Percentiles rank a stretch among this genome's conserved stretches.
Conservation (phyloP, 2,888 invertebrate species). For the Deilephila porcellus region DNA sequence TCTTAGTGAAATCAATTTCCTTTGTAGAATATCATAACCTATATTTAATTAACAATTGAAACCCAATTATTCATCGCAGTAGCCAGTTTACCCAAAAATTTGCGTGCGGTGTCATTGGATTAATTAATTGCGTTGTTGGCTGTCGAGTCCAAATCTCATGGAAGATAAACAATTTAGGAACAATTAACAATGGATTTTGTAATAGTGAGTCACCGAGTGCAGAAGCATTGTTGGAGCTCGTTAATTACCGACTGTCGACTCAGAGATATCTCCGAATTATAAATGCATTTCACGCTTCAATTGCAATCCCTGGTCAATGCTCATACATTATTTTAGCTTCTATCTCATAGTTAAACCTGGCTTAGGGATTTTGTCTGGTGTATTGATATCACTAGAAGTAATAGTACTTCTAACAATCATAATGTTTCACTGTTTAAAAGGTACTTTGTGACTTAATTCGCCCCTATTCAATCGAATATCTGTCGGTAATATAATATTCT, state of each 20-base stretch:
- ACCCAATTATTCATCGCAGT: neutral
- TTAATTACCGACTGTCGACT: constrained; percentile 31
- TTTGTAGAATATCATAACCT: neutral
- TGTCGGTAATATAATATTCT: no score
- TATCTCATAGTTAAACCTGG: neutral
- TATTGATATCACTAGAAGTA: neutral
- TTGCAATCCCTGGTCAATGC: neutral
- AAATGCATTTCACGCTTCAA: constrained; percentile 14
- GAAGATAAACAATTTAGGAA: constrained; percentile 38
- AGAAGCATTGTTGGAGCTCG: constrained; percentile 28
- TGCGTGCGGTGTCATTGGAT: constrained; percentile 8
- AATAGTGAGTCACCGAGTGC: constrained; percentile 36
- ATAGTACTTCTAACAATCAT: no score
- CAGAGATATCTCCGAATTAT: constrained; percentile 60
- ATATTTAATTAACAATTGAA: neutral
- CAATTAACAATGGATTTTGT: constrained; percentile 49
- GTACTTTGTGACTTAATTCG: no score
- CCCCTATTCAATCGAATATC: no score
- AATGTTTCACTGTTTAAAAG: no score
- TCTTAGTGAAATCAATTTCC: no score
- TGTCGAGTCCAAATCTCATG: constrained; percentile 27
- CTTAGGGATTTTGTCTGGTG: neutral
- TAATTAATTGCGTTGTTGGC: constrained; percentile 24
- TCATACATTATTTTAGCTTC: neutral
- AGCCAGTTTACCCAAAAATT: constrained; percentile 23